Base-by-base conservation (phyloP, 2,113 vertebrate species). In the Heterotilapia buettikoferi region DNA sequence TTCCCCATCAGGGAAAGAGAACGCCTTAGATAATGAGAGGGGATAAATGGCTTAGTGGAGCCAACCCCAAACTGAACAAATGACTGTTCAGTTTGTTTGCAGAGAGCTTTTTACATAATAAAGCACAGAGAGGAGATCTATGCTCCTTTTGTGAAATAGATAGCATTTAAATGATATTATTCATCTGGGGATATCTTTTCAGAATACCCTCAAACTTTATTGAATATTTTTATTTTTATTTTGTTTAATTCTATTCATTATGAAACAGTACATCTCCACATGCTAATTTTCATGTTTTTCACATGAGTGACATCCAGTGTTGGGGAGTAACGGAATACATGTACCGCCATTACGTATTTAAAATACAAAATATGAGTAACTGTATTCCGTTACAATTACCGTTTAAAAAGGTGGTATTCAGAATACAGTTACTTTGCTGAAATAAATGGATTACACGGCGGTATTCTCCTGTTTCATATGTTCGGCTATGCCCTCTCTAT, bases 11-110 rank as follows among this genome's bases (percentile, higher is more conserved):
- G 86, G 79, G 89, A 80, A 79, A 43, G 88, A 93, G 86, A 84
- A 88, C 85, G 84, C 56, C 94, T 91, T 83, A 87, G 89, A 93
- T 94, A 93, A 94, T 90, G 89, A 85, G 79, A 73, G 71, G 63
- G 88, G 87, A 93, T 92, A 89, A 92, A 91, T 82, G 63, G 89
- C 89, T 94, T 78, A 92, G 59, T 80, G 86, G 86, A 87, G 68
- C 80, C 52, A 80, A 88, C 43, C 83, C 71, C 86, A 89, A 92
- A 92, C 52, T 78, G 57, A 92, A 89, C 89, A 94, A 92, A 92
- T 94, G 83, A 92, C 88, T 86, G 52, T 54, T 93, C 53, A 31
- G 71, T 93, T 90, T 94, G 40, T 90, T 91, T 94, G 82, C 24
- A 90, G 61, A 87, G 79, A 56, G 87, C 26, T 88, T 86, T 90